Percentiles rank a stretch among this genome's conserved stretches.
phyloP scores from a whole-genome alignment of 2,113 vertebrate genomes.

The Ophthalmolycus amberensis region DNA sequence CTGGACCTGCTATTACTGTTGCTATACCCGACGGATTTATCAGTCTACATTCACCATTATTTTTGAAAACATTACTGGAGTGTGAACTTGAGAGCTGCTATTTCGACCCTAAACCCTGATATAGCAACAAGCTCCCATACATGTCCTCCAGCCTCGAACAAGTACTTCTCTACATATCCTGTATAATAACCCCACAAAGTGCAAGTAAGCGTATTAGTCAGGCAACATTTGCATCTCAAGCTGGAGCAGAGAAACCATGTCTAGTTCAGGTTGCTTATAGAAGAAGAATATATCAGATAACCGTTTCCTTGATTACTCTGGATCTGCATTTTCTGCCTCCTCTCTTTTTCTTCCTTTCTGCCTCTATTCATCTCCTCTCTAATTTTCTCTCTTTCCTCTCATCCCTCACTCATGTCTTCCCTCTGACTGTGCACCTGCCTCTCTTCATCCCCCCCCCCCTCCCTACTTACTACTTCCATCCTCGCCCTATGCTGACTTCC shows the following conservation, averaged over 20 bases:
- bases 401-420: constrained; percentile 25
- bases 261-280: not conserved
- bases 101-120: not conserved
- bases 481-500: constrained; percentile 32
- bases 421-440: constrained; percentile 47
- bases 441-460: not conserved
- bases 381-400: constrained; percentile 14
- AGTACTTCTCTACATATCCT: not conserved
- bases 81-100: too few relatives aligned
- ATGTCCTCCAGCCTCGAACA: not conserved
- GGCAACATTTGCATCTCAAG: not conserved
- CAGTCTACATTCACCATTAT: not conserved
- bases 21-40: not conserved
- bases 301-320: not conserved
- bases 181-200: not conserved
- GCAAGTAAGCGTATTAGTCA: not conserved
- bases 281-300: not conserved
- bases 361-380: not conserved
- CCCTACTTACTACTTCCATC: constrained; percentile 1
- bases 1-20: not conserved
- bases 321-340: not conserved
- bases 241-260: not conserved
- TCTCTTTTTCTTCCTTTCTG: not conserved
- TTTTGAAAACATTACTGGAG: not conserved
- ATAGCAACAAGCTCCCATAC: not conserved